Conservation (phyloP, 2,888 invertebrate species). For the Drosophila hawaiiensis region DNA sequence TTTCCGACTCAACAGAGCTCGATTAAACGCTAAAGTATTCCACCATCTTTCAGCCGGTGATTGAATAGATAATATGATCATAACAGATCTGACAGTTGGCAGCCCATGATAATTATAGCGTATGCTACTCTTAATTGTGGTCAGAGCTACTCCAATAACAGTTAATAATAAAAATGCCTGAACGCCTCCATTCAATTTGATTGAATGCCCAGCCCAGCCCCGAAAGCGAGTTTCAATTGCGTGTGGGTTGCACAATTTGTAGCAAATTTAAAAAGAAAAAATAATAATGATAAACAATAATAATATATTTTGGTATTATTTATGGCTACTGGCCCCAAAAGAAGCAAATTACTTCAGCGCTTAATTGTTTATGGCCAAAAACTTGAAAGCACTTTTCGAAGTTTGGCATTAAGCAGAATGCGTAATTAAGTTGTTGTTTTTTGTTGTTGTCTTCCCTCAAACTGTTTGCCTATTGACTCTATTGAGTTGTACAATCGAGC, state of each 20-base stretch:
- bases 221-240: constrained; percentile 40
- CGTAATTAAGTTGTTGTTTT: constrained; percentile 59
- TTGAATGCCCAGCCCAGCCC: constrained; percentile 33
- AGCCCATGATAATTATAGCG: not conserved
- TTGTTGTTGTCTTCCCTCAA: constrained; percentile 29
- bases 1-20: not conserved
- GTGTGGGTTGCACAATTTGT: constrained; percentile 74
- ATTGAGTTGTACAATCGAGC: constrained; percentile 40
- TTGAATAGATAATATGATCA: not conserved
- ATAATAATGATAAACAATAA: constrained; percentile 27
- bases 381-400: constrained; percentile 57
- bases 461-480: constrained; percentile 34
- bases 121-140: constrained; percentile 26
- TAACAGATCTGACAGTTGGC: not conserved
- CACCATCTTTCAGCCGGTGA: not conserved
- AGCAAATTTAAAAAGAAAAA: constrained; percentile 22
- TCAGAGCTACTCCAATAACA: constrained; percentile 38
- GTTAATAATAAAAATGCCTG: constrained; percentile 27
- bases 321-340: constrained; percentile 69
- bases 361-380: constrained; percentile 60
- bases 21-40: not conserved
- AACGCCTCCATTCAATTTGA: constrained; percentile 36
- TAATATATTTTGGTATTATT: constrained; percentile 45
- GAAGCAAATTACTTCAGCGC: constrained; percentile 63
- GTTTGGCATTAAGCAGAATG: constrained; percentile 40